phyloP scores from a whole-genome alignment of 2,888 invertebrate genomes.

The Drosophila hamatofila region DNA sequence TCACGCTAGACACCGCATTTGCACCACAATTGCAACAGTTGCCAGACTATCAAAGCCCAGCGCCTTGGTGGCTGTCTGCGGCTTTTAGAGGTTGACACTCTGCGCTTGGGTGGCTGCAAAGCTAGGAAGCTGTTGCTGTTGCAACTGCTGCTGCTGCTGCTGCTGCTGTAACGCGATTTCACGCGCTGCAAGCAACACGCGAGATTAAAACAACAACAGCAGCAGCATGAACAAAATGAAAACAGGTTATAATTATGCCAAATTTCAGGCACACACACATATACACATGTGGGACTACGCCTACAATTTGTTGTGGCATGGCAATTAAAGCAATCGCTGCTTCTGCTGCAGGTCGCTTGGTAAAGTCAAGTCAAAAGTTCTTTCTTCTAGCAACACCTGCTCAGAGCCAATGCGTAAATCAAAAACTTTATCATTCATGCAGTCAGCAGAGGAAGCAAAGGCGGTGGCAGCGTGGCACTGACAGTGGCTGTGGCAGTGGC shows the following conservation, averaged over 20 bases:
- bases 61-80: constrained; percentile 19
- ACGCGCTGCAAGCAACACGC: constrained; percentile 72
- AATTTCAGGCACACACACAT: constrained; percentile 41
- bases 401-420: constrained; percentile 60
- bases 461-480: neutral
- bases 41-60: constrained; percentile 35
- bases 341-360: constrained; percentile 13
- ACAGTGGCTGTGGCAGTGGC: neutral
- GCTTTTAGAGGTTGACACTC: constrained; percentile 68
- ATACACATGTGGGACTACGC: constrained; percentile 35
- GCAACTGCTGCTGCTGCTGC: constrained; percentile 11
- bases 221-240: constrained; percentile 47
- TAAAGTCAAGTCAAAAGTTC: constrained; percentile 33
- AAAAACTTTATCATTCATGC: constrained; percentile 67
- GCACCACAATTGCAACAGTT: constrained; percentile 8
- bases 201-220: constrained; percentile 51
- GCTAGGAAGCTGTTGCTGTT: constrained; percentile 51
- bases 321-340: constrained; percentile 44
- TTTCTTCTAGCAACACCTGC: constrained; percentile 60
- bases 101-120: constrained; percentile 68
- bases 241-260: constrained; percentile 72
- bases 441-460: neutral
- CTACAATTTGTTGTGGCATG: constrained; percentile 59
- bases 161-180: constrained; percentile 56
- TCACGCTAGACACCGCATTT: constrained; percentile 49